A percentile compares a stretch with the other conserved stretches of the same genome.
Evolutionary conservation across 2,113 vertebrate genomes (phyloP).

Genomic region (Ciconia stormi): DNA sequence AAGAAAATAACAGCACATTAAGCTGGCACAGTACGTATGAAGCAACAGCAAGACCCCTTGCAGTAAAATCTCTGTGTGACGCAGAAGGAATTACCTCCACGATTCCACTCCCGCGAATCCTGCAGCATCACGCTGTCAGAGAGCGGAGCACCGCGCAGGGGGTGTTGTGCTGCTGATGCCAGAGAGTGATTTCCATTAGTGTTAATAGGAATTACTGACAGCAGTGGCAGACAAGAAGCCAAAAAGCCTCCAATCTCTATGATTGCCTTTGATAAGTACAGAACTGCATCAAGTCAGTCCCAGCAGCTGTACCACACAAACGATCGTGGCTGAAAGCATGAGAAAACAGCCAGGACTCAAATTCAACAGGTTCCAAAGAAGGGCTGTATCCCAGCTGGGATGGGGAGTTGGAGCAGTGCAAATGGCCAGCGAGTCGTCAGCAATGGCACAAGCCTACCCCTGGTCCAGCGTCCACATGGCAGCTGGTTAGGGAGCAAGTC

Average conservation of each 20-base stretch:
- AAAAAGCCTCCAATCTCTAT: neutral
- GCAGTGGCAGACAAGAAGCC: neutral
- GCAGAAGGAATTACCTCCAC: slow-evolving; percentile 20
- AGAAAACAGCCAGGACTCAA: neutral
- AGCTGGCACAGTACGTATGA: neutral
- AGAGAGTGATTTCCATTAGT: slow-evolving; percentile 7
- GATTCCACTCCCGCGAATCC: neutral
- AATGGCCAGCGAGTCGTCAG: neutral
- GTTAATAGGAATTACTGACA: slow-evolving; percentile 35
- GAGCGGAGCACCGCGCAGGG: neutral
- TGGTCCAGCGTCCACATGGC: rapidly evolving
- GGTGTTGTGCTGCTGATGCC: neutral
- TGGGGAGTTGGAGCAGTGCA: rapidly evolving
- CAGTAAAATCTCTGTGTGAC: neutral
- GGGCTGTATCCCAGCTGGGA: neutral
- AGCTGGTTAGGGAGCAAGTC: rapidly evolving
- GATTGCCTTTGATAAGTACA: neutral
- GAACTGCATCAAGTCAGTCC: neutral
- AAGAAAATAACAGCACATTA: neutral
- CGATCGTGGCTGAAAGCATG: rapidly evolving
- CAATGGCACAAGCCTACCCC: neutral
- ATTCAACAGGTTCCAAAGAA: neutral
- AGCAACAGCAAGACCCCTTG: neutral
- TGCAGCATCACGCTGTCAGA: neutral
- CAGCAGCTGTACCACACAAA: neutral